A percentile compares a stretch with the other conserved stretches of the same genome.
Evolutionary conservation across 2,888 invertebrate species (phyloP).

Genomic region (Rotaria magnacalcarata): DNA sequence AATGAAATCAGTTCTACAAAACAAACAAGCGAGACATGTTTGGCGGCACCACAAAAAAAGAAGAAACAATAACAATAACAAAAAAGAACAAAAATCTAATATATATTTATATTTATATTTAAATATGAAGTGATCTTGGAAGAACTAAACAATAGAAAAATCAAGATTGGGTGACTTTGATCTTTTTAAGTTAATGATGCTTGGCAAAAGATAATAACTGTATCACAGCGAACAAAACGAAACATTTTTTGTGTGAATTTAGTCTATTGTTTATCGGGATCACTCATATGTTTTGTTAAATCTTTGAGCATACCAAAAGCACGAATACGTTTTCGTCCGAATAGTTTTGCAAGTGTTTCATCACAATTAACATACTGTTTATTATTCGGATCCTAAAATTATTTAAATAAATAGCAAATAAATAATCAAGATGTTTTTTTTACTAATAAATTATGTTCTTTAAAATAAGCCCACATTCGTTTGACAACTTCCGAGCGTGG

Average conservation of each 20-base stretch:
- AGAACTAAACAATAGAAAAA: too few relatives aligned
- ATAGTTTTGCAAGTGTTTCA: slow-evolving; percentile 18
- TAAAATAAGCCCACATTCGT: slow-evolving; percentile 36
- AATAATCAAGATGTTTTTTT: neutral
- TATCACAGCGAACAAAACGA: neutral
- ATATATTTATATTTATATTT: too few relatives aligned
- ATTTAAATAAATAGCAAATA: neutral
- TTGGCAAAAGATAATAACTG: neutral
- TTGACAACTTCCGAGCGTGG: slow-evolving; percentile 18
- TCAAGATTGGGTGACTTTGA: too few relatives aligned
- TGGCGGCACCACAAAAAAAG: too few relatives aligned
- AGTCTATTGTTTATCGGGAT: neutral
- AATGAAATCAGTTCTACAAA: too few relatives aligned
- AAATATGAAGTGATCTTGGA: too few relatives aligned
- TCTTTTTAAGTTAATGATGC: too few relatives aligned
- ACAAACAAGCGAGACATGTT: too few relatives aligned
- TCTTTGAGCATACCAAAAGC: slow-evolving; percentile 31
- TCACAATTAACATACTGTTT: slow-evolving; percentile 36
- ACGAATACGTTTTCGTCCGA: slow-evolving; percentile 35
- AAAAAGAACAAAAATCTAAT: too few relatives aligned
- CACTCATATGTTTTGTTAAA: slow-evolving; percentile 17
- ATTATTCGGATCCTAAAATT: neutral
- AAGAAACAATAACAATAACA: too few relatives aligned
- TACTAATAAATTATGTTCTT: slow-evolving; percentile 36
- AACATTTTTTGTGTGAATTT: neutral